A percentile compares a stretch with the other conserved stretches of the same genome.
phyloP scores from a whole-genome alignment of 2,797 vertebrate species.

The Potorous gilbertii region DNA sequence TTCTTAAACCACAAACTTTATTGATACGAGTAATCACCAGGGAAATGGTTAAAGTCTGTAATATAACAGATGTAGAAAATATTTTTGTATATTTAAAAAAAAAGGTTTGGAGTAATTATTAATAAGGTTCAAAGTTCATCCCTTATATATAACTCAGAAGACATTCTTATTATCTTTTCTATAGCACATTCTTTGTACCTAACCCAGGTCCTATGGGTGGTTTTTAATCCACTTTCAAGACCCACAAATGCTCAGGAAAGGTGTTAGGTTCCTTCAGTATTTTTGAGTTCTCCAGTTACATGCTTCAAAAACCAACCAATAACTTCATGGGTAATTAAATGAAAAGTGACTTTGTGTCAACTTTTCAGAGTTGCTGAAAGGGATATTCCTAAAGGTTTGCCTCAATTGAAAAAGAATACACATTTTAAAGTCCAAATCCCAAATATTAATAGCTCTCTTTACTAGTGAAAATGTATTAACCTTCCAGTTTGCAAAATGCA shows the following conservation, averaged over 20 bases:
- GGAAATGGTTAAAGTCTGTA: background rate
- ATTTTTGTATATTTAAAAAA: background rate
- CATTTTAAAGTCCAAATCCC: slow-evolving; percentile 6
- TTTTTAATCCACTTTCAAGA: background rate
- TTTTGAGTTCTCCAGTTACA: background rate
- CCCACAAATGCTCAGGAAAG: background rate
- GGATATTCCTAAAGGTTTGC: background rate
- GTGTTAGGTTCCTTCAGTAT: background rate
- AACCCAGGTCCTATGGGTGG: background rate
- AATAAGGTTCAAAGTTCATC: background rate
- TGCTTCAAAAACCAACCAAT: background rate
- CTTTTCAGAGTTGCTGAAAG: slow-evolving; percentile 6
- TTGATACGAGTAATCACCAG: background rate
- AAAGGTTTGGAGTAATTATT: background rate
- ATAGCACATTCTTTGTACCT: background rate
- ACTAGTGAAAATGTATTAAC: background rate
- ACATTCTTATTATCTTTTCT: background rate
- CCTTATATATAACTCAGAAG: background rate
- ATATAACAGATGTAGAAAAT: background rate
- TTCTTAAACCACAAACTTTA: background rate
- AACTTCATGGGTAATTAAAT: background rate
- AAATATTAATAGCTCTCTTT: background rate
- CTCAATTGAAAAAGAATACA: background rate
- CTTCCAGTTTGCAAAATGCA: background rate
- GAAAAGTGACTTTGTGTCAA: background rate